Conservation (phyloP, 2,888 invertebrate genomes). For the Chouioia cunea region DNA sequence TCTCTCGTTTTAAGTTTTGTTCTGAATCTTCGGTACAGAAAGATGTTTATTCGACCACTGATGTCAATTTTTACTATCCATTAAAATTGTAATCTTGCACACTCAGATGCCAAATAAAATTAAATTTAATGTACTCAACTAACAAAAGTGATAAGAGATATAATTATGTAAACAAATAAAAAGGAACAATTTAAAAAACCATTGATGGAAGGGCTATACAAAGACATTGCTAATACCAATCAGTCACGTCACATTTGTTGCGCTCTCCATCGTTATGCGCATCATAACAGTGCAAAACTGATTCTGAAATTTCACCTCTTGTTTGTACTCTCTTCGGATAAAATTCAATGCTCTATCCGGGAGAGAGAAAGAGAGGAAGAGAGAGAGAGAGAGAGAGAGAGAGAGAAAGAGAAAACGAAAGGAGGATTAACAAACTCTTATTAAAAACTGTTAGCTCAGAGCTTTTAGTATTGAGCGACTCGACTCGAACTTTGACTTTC, state of each 20-base stretch:
- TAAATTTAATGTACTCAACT: no score
- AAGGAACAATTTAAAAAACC: slow-evolving; percentile 3
- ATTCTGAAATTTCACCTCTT: slow-evolving; percentile 7
- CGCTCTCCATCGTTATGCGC: slow-evolving; percentile 19
- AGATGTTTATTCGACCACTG: no score
- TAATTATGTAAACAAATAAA: not conserved
- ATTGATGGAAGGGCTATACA: slow-evolving; percentile 12
- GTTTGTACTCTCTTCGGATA: no score
- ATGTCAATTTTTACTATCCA: no score
- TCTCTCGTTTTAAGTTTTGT: no score
- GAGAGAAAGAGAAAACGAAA: slow-evolving; percentile 28
- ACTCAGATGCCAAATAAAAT: no score
- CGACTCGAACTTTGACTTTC: slow-evolving; percentile 35
- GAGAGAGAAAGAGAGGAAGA: no score
- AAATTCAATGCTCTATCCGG: not conserved
- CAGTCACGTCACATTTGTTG: slow-evolving; percentile 30
- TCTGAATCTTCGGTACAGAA: no score
- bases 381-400: no score
- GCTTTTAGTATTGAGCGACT: slow-evolving; percentile 3
- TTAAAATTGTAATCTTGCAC: no score
- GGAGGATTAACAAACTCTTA: slow-evolving; percentile 40
- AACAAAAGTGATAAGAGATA: no score
- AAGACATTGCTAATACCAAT: slow-evolving; percentile 26
- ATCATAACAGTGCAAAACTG: not conserved
- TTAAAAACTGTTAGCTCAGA: slow-evolving; percentile 21